Base-by-base conservation (phyloP, 2,888 invertebrate genomes). In the Eulithis prunata region DNA sequence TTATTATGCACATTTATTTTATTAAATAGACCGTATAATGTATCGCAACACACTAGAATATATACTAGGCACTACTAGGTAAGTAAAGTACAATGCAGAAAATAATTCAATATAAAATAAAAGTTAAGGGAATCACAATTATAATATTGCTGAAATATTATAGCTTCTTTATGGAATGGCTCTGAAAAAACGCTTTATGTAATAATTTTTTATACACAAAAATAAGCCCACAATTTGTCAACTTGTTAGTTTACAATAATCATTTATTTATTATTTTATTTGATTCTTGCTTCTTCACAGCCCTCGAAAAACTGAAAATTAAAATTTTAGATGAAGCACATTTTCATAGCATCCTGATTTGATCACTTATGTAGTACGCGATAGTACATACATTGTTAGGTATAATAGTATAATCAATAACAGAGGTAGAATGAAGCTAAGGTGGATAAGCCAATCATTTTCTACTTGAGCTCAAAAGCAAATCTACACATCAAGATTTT, bases 241-340 rank as follows among this genome's bases (percentile, higher is more conserved):
- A 61, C 59, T 60, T 58, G 66, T 71, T 76, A 74, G 60, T 72
- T 71, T 66, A 68, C 4, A 41, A 21, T 10, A 46, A 55, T 49
- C 28, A 47, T 46, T 32, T 12, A 41, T 32, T 51, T 13, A 38
- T 36, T 38, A 7, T 52, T 32, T 46, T 10, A 46, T 45, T 63
- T 53, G 10, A 21, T 41, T 74, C 69, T 72, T 75, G 74, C 70
- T 64, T 70, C 62, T 72, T 82, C 81, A 88, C 78, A 89, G 82
- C 68, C 82, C 83, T 61, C 87, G 87, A 62, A 88, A 83, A 80
- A 80, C 89, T 89, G 88, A 81, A 80, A 81, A 89, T 87, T 84
- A 74, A 87, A 84, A 66, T 68, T 21, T 0, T 41, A 32, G 13
- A 51, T 58, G 58, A 58, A 38, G 43, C 32, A 59, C n/a, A 49